A percentile compares a stretch with the other conserved stretches of the same genome.
Conservation (phyloP, 1,140 invertebrate species). For the Cyclina sinensis region DNA sequence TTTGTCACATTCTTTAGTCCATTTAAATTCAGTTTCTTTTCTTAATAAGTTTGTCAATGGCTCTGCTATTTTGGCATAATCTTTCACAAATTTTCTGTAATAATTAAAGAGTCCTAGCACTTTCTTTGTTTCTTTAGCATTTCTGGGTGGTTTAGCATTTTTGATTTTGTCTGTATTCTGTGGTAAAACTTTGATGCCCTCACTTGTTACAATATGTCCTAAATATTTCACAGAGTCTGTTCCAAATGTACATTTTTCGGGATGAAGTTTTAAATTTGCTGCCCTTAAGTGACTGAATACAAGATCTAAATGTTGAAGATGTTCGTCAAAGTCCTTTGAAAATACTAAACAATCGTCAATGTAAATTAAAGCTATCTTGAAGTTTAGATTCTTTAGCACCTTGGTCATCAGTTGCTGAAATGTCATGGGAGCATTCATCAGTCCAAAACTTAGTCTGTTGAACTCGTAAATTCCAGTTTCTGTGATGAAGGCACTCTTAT, state of each 20-base stretch:
- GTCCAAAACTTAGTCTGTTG: conserved; percentile 68
- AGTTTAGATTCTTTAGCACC: conserved; percentile 58
- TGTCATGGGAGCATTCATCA: conserved; percentile 48
- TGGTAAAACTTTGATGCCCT: not conserved
- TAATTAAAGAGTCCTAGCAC: conserved; percentile 2
- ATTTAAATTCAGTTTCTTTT: not conserved
- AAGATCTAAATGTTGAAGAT: conserved; percentile 45
- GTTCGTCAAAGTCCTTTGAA: conserved; percentile 41
- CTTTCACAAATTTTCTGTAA: conserved; percentile 27
- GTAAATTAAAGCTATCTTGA: conserved; percentile 60
- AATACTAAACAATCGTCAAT: conserved; percentile 69
- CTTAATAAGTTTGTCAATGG: conserved; percentile 10
- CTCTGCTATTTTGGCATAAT: conserved; percentile 10
- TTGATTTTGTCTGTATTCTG: not conserved
- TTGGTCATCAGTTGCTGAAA: conserved; percentile 60
- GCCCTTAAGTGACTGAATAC: conserved; percentile 30
- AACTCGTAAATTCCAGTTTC: conserved; percentile 66
- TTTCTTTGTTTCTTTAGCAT: not conserved
- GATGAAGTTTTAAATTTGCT: conserved; percentile 76
- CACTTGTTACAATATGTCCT: conserved; percentile 16
- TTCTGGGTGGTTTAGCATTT: not conserved
- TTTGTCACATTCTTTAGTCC: not conserved
- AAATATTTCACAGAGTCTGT: conserved; percentile 27
- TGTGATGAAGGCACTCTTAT: conserved; percentile 73
- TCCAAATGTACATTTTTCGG: conserved; percentile 41